Evolutionary conservation across 2,888 invertebrate genomes (phyloP).

Genomic region (Eupithecia tripunctaria): DNA sequence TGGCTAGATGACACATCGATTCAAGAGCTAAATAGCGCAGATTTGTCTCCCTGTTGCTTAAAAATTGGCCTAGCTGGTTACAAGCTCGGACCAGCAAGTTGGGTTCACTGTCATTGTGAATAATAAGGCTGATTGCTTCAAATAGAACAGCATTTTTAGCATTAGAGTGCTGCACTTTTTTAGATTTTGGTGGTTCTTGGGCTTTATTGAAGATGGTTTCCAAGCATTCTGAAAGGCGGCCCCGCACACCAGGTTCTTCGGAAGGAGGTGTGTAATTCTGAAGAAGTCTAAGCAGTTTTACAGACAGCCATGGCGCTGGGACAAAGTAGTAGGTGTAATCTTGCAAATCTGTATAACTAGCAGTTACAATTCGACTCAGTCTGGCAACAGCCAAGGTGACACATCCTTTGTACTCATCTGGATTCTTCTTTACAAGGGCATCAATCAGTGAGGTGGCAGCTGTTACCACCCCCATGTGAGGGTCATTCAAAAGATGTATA

Average conservation of each 20-base stretch:
- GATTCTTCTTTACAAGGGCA: slow-evolving; percentile 98
- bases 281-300: slow-evolving; percentile 96
- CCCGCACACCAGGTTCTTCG: slow-evolving; percentile 96
- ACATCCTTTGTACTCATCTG: slow-evolving; percentile 99
- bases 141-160: slow-evolving; percentile 99
- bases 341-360: slow-evolving; percentile 99
- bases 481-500: slow-evolving; percentile 98
- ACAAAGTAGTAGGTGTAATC: slow-evolving; percentile 99
- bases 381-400: slow-evolving; percentile 99
- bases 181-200: slow-evolving; percentile 99
- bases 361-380: slow-evolving; percentile 98
- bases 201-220: slow-evolving; percentile 99
- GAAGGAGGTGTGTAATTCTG: slow-evolving; percentile 99
- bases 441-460: slow-evolving; percentile 99
- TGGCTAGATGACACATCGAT: slow-evolving; percentile 99
- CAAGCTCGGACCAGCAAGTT: slow-evolving; percentile 98
- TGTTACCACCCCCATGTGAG: slow-evolving; percentile 99
- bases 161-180: slow-evolving; percentile 99
- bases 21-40: slow-evolving; percentile 98
- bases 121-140: slow-evolving; percentile 99
- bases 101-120: slow-evolving; percentile 99
- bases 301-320: slow-evolving; percentile 99
- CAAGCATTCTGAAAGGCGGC: slow-evolving; percentile 97
- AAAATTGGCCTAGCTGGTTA: slow-evolving; percentile 99
- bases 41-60: slow-evolving; percentile 98